Conservation (phyloP, 1,140 invertebrate species). For the Lasioglossum albipes region DNA sequence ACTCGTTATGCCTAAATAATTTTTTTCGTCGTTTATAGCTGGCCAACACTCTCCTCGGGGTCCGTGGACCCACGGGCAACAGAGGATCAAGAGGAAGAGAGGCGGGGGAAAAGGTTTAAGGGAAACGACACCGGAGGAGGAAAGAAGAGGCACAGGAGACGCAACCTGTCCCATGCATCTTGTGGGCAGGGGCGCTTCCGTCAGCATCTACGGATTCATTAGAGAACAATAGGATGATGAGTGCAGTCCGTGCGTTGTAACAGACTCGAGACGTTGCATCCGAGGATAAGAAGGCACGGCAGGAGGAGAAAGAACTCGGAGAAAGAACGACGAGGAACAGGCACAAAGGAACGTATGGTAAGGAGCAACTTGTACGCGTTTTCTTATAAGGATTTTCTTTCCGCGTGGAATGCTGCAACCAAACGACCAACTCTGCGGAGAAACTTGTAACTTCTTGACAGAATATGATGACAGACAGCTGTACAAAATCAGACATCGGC, state of each 20-base stretch:
- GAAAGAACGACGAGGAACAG: slow-evolving; percentile 34
- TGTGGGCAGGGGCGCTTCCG: slow-evolving; percentile 70
- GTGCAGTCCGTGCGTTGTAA: slow-evolving; percentile 64
- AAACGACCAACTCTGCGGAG: not conserved
- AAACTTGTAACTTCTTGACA: too few relatives aligned
- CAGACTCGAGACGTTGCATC: slow-evolving; percentile 51
- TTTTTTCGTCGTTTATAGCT: slow-evolving; percentile 50
- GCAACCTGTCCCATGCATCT: slow-evolving; percentile 72
- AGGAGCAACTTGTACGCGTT: slow-evolving; percentile 23
- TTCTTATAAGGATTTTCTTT: slow-evolving; percentile 47
- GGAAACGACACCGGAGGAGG: slow-evolving; percentile 32
- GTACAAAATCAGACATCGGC: too few relatives aligned
- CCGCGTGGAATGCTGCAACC: not conserved
- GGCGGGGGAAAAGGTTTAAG: slow-evolving; percentile 34
- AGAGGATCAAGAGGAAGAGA: slow-evolving; percentile 25
- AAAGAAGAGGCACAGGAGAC: slow-evolving; percentile 51
- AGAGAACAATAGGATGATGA: slow-evolving; percentile 79
- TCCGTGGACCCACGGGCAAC: too few relatives aligned
- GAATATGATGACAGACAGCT: too few relatives aligned
- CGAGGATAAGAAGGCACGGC: slow-evolving; percentile 16
- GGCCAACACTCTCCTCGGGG: not conserved
- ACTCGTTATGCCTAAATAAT: slow-evolving; percentile 66
- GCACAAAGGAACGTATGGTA: slow-evolving; percentile 36
- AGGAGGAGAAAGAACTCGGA: not conserved
- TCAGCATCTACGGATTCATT: slow-evolving; percentile 79